A percentile compares a stretch with the other conserved stretches of the same genome.
These are phyloP conservation scores for Sparus aurata DNA, from an alignment of 2,797 vertebrate species.

Conservation along the genomic window DNA sequence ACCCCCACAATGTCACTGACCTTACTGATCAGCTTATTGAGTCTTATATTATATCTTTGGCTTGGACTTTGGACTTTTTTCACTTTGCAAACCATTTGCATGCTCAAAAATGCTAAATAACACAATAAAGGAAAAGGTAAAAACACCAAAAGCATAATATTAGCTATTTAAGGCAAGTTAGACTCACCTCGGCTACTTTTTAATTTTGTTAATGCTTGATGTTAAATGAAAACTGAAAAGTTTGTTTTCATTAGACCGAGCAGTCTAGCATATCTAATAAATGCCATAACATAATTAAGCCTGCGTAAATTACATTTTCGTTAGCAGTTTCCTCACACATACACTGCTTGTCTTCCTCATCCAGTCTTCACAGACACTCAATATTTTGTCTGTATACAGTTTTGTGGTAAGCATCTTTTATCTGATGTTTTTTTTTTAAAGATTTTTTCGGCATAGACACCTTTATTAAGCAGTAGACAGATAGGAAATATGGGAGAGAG, in stretches of 20 bases:
- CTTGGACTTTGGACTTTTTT: no score
- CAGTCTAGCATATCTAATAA: not conserved
- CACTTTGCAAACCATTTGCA: no score
- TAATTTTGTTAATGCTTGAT: not conserved
- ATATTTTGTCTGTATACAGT: not conserved
- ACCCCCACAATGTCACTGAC: no score
- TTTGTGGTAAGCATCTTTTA: conserved; percentile 1
- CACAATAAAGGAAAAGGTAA: not conserved
- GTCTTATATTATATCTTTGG: no score
- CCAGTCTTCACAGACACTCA: not conserved
- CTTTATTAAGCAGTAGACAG: no score
- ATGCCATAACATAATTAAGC: not conserved
- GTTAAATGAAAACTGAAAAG: not conserved
- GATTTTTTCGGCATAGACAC: no score
- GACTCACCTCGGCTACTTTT: not conserved
- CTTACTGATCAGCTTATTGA: no score
- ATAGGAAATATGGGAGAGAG: no score
- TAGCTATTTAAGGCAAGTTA: not conserved
- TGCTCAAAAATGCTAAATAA: no score
- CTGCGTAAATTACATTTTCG: not conserved
- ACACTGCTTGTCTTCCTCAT: not conserved
- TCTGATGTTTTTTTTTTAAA: conserved; percentile 12
- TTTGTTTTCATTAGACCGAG: conserved; percentile 1
- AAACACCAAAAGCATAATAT: not conserved
- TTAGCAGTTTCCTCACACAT: not conserved